phyloP scores from a whole-genome alignment of 2,113 vertebrate species.

The Nesogale talazaci region DNA sequence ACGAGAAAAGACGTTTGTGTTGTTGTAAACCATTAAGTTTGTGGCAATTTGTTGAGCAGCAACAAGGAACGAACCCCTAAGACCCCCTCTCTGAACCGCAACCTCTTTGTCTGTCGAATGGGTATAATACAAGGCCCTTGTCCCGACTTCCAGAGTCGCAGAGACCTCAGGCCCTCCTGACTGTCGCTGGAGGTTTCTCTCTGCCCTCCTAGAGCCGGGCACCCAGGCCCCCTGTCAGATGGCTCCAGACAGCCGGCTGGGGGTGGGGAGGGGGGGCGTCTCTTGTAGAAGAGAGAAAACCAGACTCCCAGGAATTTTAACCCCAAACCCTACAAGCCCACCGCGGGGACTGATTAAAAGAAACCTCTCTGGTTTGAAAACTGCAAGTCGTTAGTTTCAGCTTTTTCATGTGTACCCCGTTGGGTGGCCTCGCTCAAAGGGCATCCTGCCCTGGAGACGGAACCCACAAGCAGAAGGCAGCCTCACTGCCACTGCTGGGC shows the following conservation, averaged over 20 bases:
- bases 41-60: too few species aligned
- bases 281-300: constrained; percentile 40
- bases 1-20: too few species aligned
- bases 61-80: too few species aligned
- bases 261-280: constrained; percentile 36
- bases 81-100: too few species aligned
- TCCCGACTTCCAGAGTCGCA: too few species aligned
- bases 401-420: constrained; percentile 41
- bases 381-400: constrained; percentile 58
- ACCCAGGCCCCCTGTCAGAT: background rate
- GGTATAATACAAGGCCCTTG: too few species aligned
- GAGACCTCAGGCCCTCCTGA: too few species aligned
- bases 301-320: constrained; percentile 50
- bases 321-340: constrained; percentile 1
- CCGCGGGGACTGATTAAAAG: constrained; percentile 66
- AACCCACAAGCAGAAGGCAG: constrained; percentile 36
- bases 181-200: background rate
- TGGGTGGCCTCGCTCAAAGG: constrained; percentile 58
- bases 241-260: background rate
- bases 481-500: background rate
- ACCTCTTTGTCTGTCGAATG: too few species aligned
- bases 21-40: too few species aligned
- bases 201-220: background rate
- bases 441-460: background rate
- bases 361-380: constrained; percentile 46